These are phyloP conservation scores for Drosophila bocki DNA, from an alignment of 1,140 invertebrate genomes.

Conservation along the genomic window DNA sequence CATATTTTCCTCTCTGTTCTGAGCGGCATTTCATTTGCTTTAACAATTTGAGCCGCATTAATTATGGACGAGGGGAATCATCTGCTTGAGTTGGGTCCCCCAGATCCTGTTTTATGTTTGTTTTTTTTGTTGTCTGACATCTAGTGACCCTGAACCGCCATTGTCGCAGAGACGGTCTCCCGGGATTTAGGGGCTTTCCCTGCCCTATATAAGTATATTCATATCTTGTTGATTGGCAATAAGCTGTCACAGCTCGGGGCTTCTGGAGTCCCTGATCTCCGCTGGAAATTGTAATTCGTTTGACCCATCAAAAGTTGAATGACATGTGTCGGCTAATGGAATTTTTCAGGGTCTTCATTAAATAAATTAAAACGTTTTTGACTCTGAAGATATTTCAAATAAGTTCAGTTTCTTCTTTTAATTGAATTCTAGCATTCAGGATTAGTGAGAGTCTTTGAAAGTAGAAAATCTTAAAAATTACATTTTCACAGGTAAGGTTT, in stretches of 20 bases:
- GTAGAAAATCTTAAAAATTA: not conserved
- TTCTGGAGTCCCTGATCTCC: not conserved
- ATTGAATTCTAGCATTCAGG: not conserved
- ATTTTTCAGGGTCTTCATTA: not conserved
- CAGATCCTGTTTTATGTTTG: slow-evolving; percentile 5
- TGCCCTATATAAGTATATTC: not conserved
- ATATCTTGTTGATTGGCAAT: slow-evolving; percentile 56
- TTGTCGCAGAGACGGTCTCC: slow-evolving; percentile 11
- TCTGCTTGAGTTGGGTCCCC: slow-evolving; percentile 24
- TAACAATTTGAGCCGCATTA: slow-evolving; percentile 36
- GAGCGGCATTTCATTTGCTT: slow-evolving; percentile 28
- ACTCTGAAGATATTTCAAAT: not conserved
- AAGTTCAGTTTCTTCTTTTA: rapidly evolving
- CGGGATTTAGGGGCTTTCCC: slow-evolving; percentile 10
- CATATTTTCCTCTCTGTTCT: slow-evolving; percentile 19
- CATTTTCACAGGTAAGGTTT: too few relatives aligned
- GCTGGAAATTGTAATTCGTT: slow-evolving; percentile 4
- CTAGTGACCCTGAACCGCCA: slow-evolving; percentile 46
- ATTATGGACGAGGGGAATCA: slow-evolving; percentile 23
- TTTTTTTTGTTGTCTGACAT: slow-evolving; percentile 15
- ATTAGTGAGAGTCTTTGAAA: too few relatives aligned
- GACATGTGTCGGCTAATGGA: slow-evolving; percentile 16
- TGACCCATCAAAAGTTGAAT: slow-evolving; percentile 35
- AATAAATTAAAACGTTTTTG: not conserved
- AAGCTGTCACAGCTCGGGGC: slow-evolving; percentile 10